Evolutionary conservation across 2,888 invertebrate genomes (phyloP), one percentile per base, ranked within the genome.

Genomic region (Maniola hyperantus): DNA sequence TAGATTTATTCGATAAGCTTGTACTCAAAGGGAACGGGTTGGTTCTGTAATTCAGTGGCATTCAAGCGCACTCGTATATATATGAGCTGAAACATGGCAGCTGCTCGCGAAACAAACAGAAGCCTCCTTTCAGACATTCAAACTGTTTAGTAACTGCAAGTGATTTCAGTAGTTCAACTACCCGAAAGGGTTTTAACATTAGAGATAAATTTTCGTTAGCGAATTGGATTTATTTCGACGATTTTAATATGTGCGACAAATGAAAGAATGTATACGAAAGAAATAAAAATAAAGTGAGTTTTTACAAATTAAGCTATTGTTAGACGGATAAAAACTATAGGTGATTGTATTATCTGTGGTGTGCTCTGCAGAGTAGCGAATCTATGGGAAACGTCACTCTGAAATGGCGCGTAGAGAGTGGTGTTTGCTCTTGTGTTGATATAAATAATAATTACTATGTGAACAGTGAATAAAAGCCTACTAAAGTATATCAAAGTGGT

Each of bases 51-150:
- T n/a, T 63, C 44, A 63, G 11, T n/a, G 34, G 34, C 39, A 53
- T 50, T 39, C 63, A 64, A 64, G 65, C 65, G 55, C 50, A 64
- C 61, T 60, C 67, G 48, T 48, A 46, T 11, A 64, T 33, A 50
- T 60, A 58, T 34, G 57, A 20, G 39, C 50, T 48, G 51, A 65
- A 68, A 64, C 57, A 70, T 64, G 64, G 60, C 67, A 70, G 66
- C 59, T 70, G 68, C 66, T 66, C 53, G 51, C 57, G 64, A 66
- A 66, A 64, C 68, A 66, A 70, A 66, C 60, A 53, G 48, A 42
- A 46, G 48, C 55, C 55, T 65, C 60, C 65, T 64, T 57, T 60
- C 55, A 57, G 55, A 57, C 57, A 64, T 51, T 18, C 51, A 64
- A 68, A 66, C 64, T 60, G 57, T 67, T 39, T 51, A 53, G 54